Base-by-base conservation (phyloP, 2,113 vertebrate species). In the Scartelaos histophorus region DNA sequence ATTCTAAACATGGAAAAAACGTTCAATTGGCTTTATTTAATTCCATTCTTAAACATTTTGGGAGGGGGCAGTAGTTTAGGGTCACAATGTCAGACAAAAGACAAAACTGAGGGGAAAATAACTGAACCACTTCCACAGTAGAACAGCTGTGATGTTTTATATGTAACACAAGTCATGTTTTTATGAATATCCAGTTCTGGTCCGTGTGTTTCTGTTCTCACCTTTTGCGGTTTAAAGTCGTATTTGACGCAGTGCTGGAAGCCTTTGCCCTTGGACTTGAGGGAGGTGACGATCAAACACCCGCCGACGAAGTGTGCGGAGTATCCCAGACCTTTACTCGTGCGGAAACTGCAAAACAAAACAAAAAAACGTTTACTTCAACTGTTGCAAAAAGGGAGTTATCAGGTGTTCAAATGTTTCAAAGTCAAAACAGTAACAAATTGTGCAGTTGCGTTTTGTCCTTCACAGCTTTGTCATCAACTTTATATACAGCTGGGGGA, bases 191-290 rank as follows among this genome's bases (percentile, higher is more conserved):
- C n/a, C n/a, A 53, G 70, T 47, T 22, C 76, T 69, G 68, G 35
- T 69, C 72, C 61, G 62, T 7, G 21, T n/a, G 53, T 49, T 51
- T 58, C 57, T 66, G 71, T 35, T 35, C 67, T 0, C 90, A 99
- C 98, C 96, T 98, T 99, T 84, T 99, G 97, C 25, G 98, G 97
- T 82, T 99, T 98, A 93, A 99, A 99, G 93, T 99, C 98, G 72
- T 96, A 98, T 88, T 99, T 98, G 74, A 99, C 97, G 89, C 97
- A 99, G 69, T 99, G 98, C 92, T 99, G 97, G 91, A 98, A 98
- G 75, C 97, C 97, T 94, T 99, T 99, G 82, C 96, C 96, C 90
- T 99, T 99, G 66, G 97, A 95, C 88, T 99, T 99, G 90, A 99
- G 93, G 69, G 97, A 97, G 0, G 98, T 99, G 90, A 99, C 91